Percentiles rank a stretch among this genome's conserved stretches.
Evolutionary conservation across 2,888 invertebrate species (phyloP).

Genomic region (Tenthredo distinguenda): DNA sequence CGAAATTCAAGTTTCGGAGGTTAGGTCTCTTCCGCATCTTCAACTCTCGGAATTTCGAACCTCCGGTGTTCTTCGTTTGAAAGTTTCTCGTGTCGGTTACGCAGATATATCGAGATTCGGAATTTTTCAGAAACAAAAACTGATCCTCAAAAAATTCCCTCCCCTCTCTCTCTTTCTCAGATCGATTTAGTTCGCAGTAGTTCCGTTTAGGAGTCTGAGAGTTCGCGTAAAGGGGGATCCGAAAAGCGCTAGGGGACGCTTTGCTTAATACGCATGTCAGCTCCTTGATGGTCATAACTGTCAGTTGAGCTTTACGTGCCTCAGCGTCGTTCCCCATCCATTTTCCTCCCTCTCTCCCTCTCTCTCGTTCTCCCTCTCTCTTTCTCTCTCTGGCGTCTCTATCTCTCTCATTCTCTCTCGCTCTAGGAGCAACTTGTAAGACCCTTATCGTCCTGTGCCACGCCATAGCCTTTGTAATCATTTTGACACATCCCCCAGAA

Average conservation of each 20-base stretch:
- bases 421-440: slow-evolving; percentile 60
- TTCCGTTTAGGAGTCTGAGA: neutral
- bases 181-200: slow-evolving; percentile 6
- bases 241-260: slow-evolving; percentile 47
- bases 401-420: slow-evolving; percentile 21
- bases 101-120: too few species aligned
- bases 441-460: slow-evolving; percentile 72
- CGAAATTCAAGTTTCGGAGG: too few species aligned
- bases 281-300: slow-evolving; percentile 61
- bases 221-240: slow-evolving; percentile 14
- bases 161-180: neutral
- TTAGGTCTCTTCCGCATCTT: too few species aligned
- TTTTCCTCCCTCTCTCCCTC: slow-evolving; percentile 6
- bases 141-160: too few species aligned
- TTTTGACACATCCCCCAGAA: slow-evolving; percentile 61
- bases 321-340: slow-evolving; percentile 56
- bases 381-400: neutral
- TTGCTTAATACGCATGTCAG: slow-evolving; percentile 54
- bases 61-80: too few species aligned
- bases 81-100: too few species aligned
- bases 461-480: slow-evolving; percentile 62
- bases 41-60: too few species aligned
- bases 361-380: slow-evolving; percentile 3
- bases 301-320: slow-evolving; percentile 58
- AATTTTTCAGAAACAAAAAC: too few species aligned